phyloP scores from a whole-genome alignment of 1,140 invertebrate genomes.

The Drosophila suzukii region DNA sequence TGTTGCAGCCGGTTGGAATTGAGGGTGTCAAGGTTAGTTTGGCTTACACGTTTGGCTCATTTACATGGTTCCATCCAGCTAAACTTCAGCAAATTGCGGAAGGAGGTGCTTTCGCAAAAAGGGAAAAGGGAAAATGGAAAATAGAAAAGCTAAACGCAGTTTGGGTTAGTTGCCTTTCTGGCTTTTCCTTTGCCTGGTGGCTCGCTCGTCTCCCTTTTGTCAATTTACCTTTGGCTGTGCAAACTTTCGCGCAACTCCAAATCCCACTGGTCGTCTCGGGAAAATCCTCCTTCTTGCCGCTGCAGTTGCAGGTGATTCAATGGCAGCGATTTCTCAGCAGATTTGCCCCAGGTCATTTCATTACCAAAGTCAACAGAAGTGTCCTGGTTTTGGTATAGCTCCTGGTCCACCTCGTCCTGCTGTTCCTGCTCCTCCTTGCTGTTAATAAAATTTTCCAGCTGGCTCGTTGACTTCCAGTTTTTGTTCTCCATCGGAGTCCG shows the following conservation, averaged over 20 bases:
- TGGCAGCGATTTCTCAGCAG: constrained; percentile 70
- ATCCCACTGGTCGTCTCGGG: constrained; percentile 34
- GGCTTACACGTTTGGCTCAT: constrained; percentile 55
- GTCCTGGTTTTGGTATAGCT: constrained; percentile 39
- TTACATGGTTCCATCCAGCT: constrained; percentile 29
- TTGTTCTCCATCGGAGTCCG: constrained; percentile 44
- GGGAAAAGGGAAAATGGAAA: constrained; percentile 8
- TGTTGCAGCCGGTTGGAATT: constrained; percentile 45
- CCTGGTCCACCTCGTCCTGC: constrained; percentile 25
- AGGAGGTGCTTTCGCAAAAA: not conserved
- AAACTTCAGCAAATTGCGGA: constrained; percentile 55
- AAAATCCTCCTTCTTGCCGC: constrained; percentile 34
- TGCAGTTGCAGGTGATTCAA: constrained; percentile 63
- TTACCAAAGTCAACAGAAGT: constrained; percentile 75
- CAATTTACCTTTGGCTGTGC: constrained; percentile 77
- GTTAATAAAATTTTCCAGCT: constrained; percentile 80
- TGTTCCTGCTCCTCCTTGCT: constrained; percentile 48
- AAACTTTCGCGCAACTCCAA: constrained; percentile 62
- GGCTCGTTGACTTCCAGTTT: constrained; percentile 66
- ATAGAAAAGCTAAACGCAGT: constrained; percentile 49
- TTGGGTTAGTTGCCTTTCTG: constrained; percentile 40
- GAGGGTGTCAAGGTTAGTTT: constrained; percentile 63
- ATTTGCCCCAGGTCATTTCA: constrained; percentile 75
- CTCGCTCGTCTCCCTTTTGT: constrained; percentile 35
- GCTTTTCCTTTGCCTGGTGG: constrained; percentile 4